Conservation (phyloP, 1,140 invertebrate species). For the Drosophila erecta region DNA sequence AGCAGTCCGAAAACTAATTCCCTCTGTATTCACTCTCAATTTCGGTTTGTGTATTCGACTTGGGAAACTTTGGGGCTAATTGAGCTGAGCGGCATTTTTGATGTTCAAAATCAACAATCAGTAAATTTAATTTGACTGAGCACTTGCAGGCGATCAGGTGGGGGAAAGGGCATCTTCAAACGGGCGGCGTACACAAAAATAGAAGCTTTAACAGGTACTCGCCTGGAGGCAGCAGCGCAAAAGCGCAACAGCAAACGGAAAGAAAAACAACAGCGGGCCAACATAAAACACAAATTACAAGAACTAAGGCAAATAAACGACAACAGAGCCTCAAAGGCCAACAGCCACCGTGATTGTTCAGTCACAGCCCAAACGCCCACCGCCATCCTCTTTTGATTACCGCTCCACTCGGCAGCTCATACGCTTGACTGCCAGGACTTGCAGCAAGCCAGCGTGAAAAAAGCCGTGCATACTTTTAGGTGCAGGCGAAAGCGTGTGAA, state of each 20-base stretch:
- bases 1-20: slow-evolving; percentile 6
- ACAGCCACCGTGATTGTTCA: slow-evolving; percentile 64
- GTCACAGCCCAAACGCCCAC: no score
- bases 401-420: slow-evolving; percentile 35
- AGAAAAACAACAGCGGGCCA: slow-evolving; percentile 21
- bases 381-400: neutral
- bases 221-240: slow-evolving; percentile 54
- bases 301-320: slow-evolving; percentile 47
- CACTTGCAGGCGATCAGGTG: neutral
- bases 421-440: slow-evolving; percentile 54
- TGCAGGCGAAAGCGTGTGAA: slow-evolving; percentile 71
- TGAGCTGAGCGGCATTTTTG: slow-evolving; percentile 45
- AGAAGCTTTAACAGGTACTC: slow-evolving; percentile 66
- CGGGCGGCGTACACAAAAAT: slow-evolving; percentile 48
- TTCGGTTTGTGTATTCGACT: slow-evolving; percentile 23
- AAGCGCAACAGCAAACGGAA: slow-evolving; percentile 43
- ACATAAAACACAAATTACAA: slow-evolving; percentile 52
- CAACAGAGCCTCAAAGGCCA: slow-evolving; percentile 62
- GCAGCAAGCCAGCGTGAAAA: slow-evolving; percentile 36
- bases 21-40: neutral
- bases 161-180: slow-evolving; percentile 51
- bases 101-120: slow-evolving; percentile 46
- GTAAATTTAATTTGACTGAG: slow-evolving; percentile 27
- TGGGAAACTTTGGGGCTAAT: slow-evolving; percentile 40
- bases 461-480: slow-evolving; percentile 73